Conservation (phyloP, 2,888 invertebrate species). For the Drosophila pseudotalamancana region DNA sequence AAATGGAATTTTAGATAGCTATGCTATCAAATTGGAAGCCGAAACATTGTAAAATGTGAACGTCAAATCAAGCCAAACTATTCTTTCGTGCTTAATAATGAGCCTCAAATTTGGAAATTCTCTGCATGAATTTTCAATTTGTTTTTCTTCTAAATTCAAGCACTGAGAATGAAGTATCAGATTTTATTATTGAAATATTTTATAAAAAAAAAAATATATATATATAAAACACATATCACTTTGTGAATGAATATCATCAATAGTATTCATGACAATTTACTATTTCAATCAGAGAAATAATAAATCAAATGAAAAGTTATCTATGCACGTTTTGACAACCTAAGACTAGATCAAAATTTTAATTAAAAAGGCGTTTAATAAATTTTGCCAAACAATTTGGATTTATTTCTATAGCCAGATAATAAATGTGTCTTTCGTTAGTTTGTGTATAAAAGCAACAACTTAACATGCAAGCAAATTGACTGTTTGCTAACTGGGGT, state of each 20-base stretch:
- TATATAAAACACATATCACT: background rate
- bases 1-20: conserved; percentile 50
- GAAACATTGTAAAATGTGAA: conserved; percentile 28
- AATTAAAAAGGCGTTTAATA: background rate
- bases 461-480: conserved; percentile 40
- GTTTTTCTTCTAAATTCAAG: too few relatives aligned
- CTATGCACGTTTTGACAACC: background rate
- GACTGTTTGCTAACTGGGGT: conserved; percentile 42
- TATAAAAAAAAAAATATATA: too few relatives aligned
- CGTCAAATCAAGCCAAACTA: conserved; percentile 14
- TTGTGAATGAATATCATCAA: background rate
- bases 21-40: conserved; percentile 33
- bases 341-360: background rate
- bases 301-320: background rate
- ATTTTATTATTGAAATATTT: too few relatives aligned
- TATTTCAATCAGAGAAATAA: background rate
- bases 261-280: background rate
- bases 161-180: too few relatives aligned
- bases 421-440: conserved; percentile 2
- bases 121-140: conserved; percentile 6
- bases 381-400: background rate
- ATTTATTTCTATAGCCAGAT: background rate
- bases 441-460: conserved; percentile 12
- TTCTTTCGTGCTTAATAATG: background rate
- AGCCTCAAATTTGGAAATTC: background rate